These are phyloP conservation scores for Andrena haemorrhoa DNA, from an alignment of 2,888 invertebrate species.

Conservation along the genomic window DNA sequence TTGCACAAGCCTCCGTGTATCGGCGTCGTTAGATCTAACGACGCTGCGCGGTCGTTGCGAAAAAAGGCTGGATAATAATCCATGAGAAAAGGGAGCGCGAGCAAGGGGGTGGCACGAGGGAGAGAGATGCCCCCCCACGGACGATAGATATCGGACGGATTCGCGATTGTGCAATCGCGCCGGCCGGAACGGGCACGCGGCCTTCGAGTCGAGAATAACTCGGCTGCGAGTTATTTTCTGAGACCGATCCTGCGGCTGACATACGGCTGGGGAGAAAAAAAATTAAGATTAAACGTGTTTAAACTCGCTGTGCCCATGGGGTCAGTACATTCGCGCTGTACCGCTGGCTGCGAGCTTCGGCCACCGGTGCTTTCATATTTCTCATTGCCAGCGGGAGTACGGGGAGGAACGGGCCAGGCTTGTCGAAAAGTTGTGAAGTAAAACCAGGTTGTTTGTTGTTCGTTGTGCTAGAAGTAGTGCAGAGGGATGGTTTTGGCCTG, in stretches of 20 bases:
- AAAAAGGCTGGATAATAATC: slow-evolving; percentile 30
- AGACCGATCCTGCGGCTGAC: slow-evolving; percentile 50
- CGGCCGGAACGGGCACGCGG: slow-evolving; percentile 67
- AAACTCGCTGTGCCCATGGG: background rate
- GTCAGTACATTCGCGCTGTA: background rate
- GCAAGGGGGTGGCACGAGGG: slow-evolving; percentile 15
- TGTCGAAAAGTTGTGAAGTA: too few relatives aligned
- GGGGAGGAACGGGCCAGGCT: too few relatives aligned
- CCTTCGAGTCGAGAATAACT: slow-evolving; percentile 71
- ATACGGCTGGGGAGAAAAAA: slow-evolving; percentile 20
- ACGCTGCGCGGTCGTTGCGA: slow-evolving; percentile 7
- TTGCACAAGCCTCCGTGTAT: slow-evolving; percentile 49
- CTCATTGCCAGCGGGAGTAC: too few relatives aligned
- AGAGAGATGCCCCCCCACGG: slow-evolving; percentile 28
- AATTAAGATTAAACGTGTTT: slow-evolving; percentile 24
- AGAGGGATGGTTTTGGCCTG: too few relatives aligned
- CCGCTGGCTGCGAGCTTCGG: too few relatives aligned
- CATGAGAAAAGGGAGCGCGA: slow-evolving; percentile 42
- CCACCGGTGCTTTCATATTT: too few relatives aligned
- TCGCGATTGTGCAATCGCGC: slow-evolving; percentile 61
- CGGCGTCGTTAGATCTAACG: slow-evolving; percentile 65
- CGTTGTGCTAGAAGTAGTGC: too few relatives aligned
- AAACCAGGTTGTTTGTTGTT: too few relatives aligned
- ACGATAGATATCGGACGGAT: slow-evolving; percentile 65
- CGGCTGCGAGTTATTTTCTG: slow-evolving; percentile 61